phyloP scores from a whole-genome alignment of 2,113 vertebrate genomes.

The Bubalus kerabau region DNA sequence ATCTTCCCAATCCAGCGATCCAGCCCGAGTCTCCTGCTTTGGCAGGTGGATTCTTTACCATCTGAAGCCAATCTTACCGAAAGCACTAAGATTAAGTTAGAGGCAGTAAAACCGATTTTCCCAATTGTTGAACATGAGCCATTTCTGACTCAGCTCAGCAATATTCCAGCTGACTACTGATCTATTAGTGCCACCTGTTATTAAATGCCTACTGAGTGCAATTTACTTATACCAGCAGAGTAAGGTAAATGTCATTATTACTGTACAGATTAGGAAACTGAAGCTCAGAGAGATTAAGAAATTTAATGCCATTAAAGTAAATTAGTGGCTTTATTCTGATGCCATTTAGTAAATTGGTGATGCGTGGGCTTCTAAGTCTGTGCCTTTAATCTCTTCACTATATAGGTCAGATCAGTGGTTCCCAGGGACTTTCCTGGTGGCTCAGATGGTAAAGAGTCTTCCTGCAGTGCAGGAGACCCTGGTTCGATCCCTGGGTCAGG shows the following conservation, averaged over 20 bases:
- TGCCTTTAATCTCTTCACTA: background rate
- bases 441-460: background rate
- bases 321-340: background rate
- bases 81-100: background rate
- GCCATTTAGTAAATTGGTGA: background rate
- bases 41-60: background rate
- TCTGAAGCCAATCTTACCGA: background rate
- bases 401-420: background rate
- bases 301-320: background rate
- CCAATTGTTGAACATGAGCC: background rate
- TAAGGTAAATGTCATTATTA: background rate
- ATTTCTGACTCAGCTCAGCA: background rate
- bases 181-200: background rate
- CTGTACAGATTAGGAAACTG: background rate
- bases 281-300: background rate
- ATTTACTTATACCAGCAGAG: background rate
- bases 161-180: background rate
- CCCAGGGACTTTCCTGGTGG: background rate
- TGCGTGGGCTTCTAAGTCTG: background rate
- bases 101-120: background rate
- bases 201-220: background rate
- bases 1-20: background rate
- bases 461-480: background rate
- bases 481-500: background rate
- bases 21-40: background rate